These are phyloP conservation scores for Paramormyrops hopkinsi DNA, from an alignment of 2,797 vertebrate genomes.

Conservation along the genomic window DNA sequence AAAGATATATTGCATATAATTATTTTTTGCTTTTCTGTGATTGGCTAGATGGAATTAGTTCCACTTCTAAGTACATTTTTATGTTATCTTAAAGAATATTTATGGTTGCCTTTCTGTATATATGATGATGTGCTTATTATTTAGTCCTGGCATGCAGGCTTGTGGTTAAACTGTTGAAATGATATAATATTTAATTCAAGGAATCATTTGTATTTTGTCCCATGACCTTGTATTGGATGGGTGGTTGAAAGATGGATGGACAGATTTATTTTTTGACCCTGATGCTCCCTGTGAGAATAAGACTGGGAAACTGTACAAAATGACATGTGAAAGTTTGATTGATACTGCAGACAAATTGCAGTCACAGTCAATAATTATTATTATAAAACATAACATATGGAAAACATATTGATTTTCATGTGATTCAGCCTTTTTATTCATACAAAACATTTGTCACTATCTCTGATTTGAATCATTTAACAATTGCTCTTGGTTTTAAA, in stretches of 20 bases:
- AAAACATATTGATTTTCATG: background rate
- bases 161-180: background rate
- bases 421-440: background rate
- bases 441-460: background rate
- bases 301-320: slow-evolving; percentile 1
- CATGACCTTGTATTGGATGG: background rate
- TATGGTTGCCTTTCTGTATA: background rate
- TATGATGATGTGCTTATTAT: background rate
- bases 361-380: background rate
- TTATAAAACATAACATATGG: background rate
- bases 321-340: background rate
- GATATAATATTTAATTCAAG: slow-evolving; percentile 1
- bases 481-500: background rate
- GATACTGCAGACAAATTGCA: background rate
- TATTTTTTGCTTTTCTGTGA: background rate
- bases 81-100: background rate
- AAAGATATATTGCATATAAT: background rate
- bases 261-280: background rate
- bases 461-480: background rate
- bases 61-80: background rate
- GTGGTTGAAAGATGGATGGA: background rate
- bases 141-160: background rate
- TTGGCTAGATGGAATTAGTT: background rate
- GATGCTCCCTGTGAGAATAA: background rate
- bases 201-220: background rate